phyloP scores from a whole-genome alignment of 2,797 vertebrate species.

The Oreochromis grahami region DNA sequence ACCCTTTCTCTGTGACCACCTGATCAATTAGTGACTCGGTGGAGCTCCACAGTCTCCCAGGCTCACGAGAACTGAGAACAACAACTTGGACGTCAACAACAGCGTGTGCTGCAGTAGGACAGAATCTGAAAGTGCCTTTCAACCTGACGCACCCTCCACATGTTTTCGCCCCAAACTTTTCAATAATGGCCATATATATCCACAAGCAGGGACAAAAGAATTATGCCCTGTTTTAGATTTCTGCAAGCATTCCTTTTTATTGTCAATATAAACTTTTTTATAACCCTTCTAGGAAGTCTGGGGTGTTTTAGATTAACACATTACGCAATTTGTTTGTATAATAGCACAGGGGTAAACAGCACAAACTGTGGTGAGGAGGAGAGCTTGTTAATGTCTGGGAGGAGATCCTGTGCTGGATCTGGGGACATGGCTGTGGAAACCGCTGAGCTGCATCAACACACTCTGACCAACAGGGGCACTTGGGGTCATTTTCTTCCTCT shows the following conservation, averaged over 20 bases:
- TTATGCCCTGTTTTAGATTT: conserved; percentile 35
- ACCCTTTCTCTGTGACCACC: conserved; percentile 52
- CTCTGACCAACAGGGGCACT: conserved; percentile 42
- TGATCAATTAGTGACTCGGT: conserved; percentile 62
- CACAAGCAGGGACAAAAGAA: background rate
- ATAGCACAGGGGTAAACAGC: conserved; percentile 61
- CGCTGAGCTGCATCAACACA: conserved; percentile 11
- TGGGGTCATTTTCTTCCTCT: conserved; percentile 1
- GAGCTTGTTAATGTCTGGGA: conserved; percentile 63
- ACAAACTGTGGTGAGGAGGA: conserved; percentile 56
- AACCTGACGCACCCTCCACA: background rate
- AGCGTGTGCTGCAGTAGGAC: background rate
- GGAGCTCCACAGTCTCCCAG: conserved; percentile 33
- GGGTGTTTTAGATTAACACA: conserved; percentile 58
- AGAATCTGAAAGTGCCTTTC: background rate
- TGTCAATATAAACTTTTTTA: conserved; percentile 59
- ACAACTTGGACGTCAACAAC: conserved; percentile 51
- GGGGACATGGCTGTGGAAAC: conserved; percentile 30
- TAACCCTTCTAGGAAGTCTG: conserved; percentile 41
- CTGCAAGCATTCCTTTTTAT: conserved; percentile 55
- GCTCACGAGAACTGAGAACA: conserved; percentile 35
- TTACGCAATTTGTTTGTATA: conserved; percentile 69
- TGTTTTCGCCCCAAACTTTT: background rate
- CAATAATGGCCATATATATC: background rate
- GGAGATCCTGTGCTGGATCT: conserved; percentile 41